These are phyloP conservation scores for Laticauda colubrina DNA, from an alignment of 2,113 vertebrate species.

Conservation along the genomic window DNA sequence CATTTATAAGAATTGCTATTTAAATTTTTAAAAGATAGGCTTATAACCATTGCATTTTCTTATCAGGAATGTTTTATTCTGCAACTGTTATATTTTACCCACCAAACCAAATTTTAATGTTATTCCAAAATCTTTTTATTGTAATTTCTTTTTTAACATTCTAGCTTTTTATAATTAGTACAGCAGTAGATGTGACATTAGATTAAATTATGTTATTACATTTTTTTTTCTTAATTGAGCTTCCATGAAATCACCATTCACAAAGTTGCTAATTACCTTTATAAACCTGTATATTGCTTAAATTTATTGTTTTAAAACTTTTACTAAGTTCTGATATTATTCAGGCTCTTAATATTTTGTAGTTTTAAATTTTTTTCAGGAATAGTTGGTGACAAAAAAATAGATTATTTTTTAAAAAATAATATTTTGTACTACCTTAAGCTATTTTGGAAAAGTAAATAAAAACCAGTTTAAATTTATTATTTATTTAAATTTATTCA, in stretches of 20 bases:
- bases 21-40: neutral
- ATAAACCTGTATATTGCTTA: neutral
- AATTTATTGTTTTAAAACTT: neutral
- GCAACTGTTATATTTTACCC: neutral
- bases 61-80: neutral
- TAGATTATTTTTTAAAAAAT: neutral
- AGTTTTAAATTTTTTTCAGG: neutral
- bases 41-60: neutral
- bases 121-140: neutral
- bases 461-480: neutral
- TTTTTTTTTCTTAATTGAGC: neutral
- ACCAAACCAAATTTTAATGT: neutral
- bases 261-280: neutral
- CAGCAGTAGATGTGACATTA: neutral
- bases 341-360: neutral
- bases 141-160: neutral
- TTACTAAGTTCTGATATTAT: neutral
- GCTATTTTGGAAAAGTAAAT: neutral
- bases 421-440: neutral
- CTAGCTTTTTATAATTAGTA: neutral
- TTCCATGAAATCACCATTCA: neutral
- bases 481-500: neutral
- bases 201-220: neutral
- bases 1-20: neutral
- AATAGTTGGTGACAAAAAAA: neutral